These are phyloP conservation scores for Acanthococcus lagerstroemiae DNA, from an alignment of 2,888 invertebrate genomes.

Conservation along the genomic window DNA sequence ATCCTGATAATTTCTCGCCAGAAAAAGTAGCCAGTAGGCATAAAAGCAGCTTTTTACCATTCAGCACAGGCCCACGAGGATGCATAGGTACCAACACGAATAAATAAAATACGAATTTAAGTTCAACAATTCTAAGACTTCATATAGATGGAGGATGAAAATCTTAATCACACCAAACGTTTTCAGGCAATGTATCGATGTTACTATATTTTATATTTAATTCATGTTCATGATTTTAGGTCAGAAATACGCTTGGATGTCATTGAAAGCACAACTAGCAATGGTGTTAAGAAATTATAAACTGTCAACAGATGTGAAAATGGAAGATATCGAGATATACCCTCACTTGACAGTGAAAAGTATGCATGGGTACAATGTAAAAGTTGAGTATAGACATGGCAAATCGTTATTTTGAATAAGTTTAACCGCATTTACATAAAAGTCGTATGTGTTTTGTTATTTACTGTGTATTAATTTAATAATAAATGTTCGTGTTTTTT, in stretches of 20 bases:
- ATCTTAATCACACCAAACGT: too few relatives aligned
- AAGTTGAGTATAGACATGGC: slow-evolving; percentile 21
- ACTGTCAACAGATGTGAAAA: slow-evolving; percentile 33
- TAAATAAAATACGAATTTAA: too few relatives aligned
- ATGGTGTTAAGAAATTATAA: slow-evolving; percentile 34
- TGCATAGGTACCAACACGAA: slow-evolving; percentile 5
- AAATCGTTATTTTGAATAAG: slow-evolving; percentile 12
- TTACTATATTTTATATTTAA: neutral
- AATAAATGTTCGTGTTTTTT: too few relatives aligned
- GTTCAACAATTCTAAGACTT: too few relatives aligned
- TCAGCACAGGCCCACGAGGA: slow-evolving; percentile 20
- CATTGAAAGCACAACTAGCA: slow-evolving; percentile 35
- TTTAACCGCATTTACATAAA: too few relatives aligned
- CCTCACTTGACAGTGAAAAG: slow-evolving; percentile 34
- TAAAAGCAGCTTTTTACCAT: slow-evolving; percentile 22
- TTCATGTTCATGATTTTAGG: too few relatives aligned
- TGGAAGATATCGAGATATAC: slow-evolving; percentile 34
- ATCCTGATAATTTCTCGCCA: slow-evolving; percentile 13
- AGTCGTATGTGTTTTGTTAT: too few relatives aligned
- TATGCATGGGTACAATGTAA: slow-evolving; percentile 33
- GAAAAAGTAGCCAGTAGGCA: slow-evolving; percentile 10
- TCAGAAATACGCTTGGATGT: slow-evolving; percentile 35
- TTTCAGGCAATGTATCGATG: neutral
- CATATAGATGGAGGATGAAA: too few relatives aligned
- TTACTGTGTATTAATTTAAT: too few relatives aligned